These are phyloP conservation scores for Cololabis saira DNA, from an alignment of 2,113 vertebrate species.

Conservation along the genomic window DNA sequence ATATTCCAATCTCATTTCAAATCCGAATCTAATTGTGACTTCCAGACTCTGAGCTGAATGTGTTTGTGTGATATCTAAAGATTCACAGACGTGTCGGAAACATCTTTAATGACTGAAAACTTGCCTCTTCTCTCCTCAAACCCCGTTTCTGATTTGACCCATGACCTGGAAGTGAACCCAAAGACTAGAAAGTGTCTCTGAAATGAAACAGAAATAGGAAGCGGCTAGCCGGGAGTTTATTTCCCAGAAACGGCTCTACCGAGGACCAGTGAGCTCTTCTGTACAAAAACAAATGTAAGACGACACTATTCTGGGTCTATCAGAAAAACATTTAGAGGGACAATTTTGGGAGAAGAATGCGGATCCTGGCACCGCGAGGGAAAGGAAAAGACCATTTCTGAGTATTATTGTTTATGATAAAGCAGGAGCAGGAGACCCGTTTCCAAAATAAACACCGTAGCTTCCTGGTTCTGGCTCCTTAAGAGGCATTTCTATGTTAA, in stretches of 20 bases:
- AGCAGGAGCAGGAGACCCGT: conserved; percentile 44
- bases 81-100: too few species aligned
- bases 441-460: conserved; percentile 66
- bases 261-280: neutral
- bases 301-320: conserved; percentile 18
- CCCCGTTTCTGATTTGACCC: too few species aligned
- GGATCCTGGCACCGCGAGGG: conserved; percentile 39
- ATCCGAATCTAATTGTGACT: too few species aligned
- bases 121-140: too few species aligned
- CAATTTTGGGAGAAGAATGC: conserved; percentile 50
- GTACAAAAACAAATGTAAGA: conserved; percentile 23
- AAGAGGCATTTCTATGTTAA: conserved; percentile 52
- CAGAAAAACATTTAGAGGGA: conserved; percentile 27
- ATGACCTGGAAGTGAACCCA: too few species aligned
- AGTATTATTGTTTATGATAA: conserved; percentile 72
- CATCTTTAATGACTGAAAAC: too few species aligned
- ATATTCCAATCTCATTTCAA: too few species aligned
- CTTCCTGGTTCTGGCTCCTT: conserved; percentile 60
- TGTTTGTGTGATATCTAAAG: too few species aligned
- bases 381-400: conserved; percentile 51
- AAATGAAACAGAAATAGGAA: neutral
- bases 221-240: neutral
- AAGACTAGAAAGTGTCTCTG: neutral
- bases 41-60: too few species aligned
- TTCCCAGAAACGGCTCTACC: neutral